Evolutionary conservation across 2,888 invertebrate genomes (phyloP), one percentile per base, ranked within the genome.

Genomic region (Phymatocera aterrima): DNA sequence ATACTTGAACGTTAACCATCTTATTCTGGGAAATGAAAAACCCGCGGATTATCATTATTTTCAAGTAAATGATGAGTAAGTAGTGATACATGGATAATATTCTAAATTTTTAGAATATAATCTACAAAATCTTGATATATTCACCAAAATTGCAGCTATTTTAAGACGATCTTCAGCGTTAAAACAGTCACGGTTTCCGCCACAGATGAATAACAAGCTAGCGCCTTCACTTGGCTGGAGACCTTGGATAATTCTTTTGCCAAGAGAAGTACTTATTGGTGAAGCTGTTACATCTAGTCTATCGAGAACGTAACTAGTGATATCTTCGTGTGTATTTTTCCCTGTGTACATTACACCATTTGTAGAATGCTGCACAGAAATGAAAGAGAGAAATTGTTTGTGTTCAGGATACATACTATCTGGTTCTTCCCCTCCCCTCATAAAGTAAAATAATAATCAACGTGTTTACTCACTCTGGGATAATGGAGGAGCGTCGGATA

Each of bases 401-500:
- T n/a, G n/a, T 34, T 51, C 34, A 43, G n/a, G 31, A 8, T n/a
- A 46, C 15, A 70, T 5, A 57, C 28, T 57, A 10, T 8, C 4
- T 28, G 10, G 15, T 28, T 24, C 15, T 57, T 0, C 15, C 10
- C 12, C 0, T 3, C 18, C 24, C 37, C 24, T 28, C 37, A 75
- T 28, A 0, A 54, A 57, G 12, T 28, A 28, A 12, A 79, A 51
- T 15, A 79, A 51, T 15, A 43, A 46, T 28, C 40, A 80, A 43
- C 48, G 64, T 28, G 78, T 61, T n/a, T 21, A 85, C 88, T 87
- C 87, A 93, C 93, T 86, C 90, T 87, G 37, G 93, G 93, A 86
- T 93, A 97, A 85, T 95, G 93, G 12, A 96, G 89, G 21, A 97
- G 91, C 0, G 96, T 93, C 0, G 97, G 97, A 90, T 96, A 97